A percentile compares a stretch with the other conserved stretches of the same genome.
phyloP scores from a whole-genome alignment of 2,113 vertebrate genomes.

The Excalfactoria chinensis region DNA sequence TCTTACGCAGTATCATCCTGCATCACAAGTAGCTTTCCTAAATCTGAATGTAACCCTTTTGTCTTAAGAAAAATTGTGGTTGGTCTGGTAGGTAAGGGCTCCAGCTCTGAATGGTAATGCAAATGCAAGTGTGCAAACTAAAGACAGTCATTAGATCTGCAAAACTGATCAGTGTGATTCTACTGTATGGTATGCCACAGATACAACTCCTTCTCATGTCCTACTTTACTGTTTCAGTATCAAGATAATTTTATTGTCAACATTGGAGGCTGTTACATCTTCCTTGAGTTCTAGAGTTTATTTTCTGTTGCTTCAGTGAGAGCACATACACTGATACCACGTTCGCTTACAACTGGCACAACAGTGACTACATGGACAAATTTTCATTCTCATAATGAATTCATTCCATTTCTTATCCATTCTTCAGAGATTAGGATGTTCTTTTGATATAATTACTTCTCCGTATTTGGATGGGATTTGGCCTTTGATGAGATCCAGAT shows the following conservation, averaged over 20 bases:
- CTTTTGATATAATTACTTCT: neutral
- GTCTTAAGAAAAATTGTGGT: neutral
- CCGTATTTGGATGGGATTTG: neutral
- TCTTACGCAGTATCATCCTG: neutral
- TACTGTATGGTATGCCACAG: neutral
- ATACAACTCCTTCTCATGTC: neutral
- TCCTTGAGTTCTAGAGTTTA: neutral
- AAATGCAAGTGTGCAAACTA: neutral
- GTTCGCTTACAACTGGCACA: neutral
- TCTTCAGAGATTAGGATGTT: constrained; percentile 3
- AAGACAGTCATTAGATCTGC: fast-evolving
- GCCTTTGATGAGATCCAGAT: neutral
- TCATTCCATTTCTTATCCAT: neutral
- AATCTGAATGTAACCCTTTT: neutral
- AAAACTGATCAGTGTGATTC: neutral
- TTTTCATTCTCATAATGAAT: neutral
- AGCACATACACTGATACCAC: neutral
- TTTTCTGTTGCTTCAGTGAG: neutral
- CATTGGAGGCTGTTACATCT: neutral
- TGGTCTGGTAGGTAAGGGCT: neutral
- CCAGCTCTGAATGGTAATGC: neutral
- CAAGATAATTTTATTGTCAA: neutral
- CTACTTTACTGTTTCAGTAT: neutral
- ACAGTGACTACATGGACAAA: neutral
- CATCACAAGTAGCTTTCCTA: neutral